Base-by-base conservation (phyloP, 2,113 vertebrate species). In the Solea senegalensis region DNA sequence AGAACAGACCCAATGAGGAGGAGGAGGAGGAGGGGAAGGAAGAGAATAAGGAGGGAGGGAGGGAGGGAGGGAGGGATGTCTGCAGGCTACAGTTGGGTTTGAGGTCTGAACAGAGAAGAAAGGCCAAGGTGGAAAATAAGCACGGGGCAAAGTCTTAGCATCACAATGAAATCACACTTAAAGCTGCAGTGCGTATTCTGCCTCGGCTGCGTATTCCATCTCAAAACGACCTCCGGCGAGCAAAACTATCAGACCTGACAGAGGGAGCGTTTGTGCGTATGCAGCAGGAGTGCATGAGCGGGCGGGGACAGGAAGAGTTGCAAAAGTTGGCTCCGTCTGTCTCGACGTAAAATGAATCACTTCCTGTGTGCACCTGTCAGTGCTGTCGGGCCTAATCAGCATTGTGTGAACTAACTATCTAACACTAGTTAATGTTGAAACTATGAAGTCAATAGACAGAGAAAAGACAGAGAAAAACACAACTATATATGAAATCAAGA, bases 1-100 rank as follows among this genome's bases (percentile, higher is more conserved):
- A 11, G 54, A 48, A 68, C 46, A 54, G 15, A 84, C 64, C 92
- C 91, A 93, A 91, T 91, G 62, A 77, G 77, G 69, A 80, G 39
- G 69, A 77, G 65, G 66, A 81, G 73, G 76, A 41, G 40, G 79
- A 84, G 27, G 75, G 11, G 68, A 70, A 65, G 65, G 82, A 80
- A 21, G 21, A 21, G 21, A 93, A 91, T 91, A 62, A 77, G 77
- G 69, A 80, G 39, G 69, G 66, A 81, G 40, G 79, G 83, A 21
- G 75, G 11, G 68, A 70, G 63, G 75, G 34, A 14, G 76, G 68
- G 72, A 65, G 63, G 82, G 59, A 74, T 48, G 72, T 88, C 80
- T 85, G 78, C 74, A 71, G 75, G 85, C 79, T 77, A 87, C 81
- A 78, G 85, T 71, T 40, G 69, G 80, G 72, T 78, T 72, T 69